Conservation (phyloP, 1,140 invertebrate species). For the Popillia japonica region DNA sequence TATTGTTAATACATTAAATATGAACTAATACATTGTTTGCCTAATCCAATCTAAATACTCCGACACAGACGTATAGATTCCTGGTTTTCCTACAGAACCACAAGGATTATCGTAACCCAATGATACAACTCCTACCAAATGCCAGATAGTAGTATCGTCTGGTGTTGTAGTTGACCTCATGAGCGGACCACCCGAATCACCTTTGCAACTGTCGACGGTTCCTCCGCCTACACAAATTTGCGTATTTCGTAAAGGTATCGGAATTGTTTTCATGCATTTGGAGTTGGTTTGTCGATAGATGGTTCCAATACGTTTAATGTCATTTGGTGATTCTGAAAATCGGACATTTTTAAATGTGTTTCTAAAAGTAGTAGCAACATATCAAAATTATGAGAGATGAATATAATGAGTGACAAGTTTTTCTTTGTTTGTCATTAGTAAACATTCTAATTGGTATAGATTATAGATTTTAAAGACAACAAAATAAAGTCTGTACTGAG, state of each 20-base stretch:
- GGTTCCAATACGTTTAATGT: constrained; percentile 1
- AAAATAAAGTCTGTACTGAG: too few species aligned
- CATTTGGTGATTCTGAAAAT: not conserved
- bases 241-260: constrained; percentile 23
- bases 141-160: constrained; percentile 48
- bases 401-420: too few species aligned
- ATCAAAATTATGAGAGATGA: too few species aligned
- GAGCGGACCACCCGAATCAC: constrained; percentile 69
- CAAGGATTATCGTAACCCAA: constrained; percentile 64
- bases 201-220: constrained; percentile 62
- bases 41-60: constrained; percentile 66
- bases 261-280: constrained; percentile 23
- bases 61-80: constrained; percentile 67
- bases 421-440: too few species aligned
- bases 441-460: too few species aligned
- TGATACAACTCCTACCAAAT: constrained; percentile 64
- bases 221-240: constrained; percentile 62
- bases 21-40: not conserved
- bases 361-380: too few species aligned
- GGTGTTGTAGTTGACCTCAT: constrained; percentile 59
- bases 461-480: too few species aligned
- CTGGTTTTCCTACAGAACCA: constrained; percentile 60
- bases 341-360: not conserved
- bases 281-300: not conserved
- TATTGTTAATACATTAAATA: not conserved